Percentiles rank a stretch among this genome's conserved stretches.
Conservation (phyloP, 2,888 invertebrate species). For the Nasonia oneida region DNA sequence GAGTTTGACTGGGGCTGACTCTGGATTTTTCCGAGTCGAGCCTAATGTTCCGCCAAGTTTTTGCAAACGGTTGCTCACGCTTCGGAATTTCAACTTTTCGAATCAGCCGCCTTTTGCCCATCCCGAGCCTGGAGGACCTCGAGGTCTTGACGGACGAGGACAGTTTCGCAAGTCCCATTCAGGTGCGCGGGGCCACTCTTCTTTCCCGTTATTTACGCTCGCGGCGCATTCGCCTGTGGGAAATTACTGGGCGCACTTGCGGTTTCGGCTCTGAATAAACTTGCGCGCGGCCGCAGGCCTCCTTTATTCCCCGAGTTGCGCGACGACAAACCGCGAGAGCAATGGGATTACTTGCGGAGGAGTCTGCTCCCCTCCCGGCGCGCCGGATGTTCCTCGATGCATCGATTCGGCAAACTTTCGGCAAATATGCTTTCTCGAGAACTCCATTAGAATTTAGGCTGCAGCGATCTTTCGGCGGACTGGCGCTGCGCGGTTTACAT, state of each 20-base stretch:
- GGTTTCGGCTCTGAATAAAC: constrained; percentile 47
- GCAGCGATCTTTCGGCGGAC: too few species aligned
- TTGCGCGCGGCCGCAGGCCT: constrained; percentile 6
- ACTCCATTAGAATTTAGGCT: not conserved
- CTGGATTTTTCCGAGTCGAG: not conserved
- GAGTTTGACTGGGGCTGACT: not conserved
- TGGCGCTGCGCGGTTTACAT: too few species aligned
- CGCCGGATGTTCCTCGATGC: not conserved
- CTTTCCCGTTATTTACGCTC: constrained; percentile 48
- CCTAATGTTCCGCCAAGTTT: not conserved
- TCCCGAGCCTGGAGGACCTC: too few species aligned
- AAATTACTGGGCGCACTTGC: constrained; percentile 47
- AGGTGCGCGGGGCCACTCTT: constrained; percentile 9
- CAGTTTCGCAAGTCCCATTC: constrained; percentile 42
- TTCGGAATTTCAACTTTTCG: not conserved
- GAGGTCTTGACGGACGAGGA: constrained; percentile 22
- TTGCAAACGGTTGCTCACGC: too few species aligned
- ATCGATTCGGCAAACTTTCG: not conserved
- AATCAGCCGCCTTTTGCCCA: not conserved
- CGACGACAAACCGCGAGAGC: constrained; percentile 18
- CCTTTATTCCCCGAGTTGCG: constrained; percentile 6
- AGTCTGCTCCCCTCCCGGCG: not conserved
- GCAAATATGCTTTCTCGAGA: not conserved
- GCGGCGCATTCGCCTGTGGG: constrained; percentile 52
- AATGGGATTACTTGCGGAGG: not conserved